Conservation (phyloP, 1,140 invertebrate species). For the Potamilus streckersoni region DNA sequence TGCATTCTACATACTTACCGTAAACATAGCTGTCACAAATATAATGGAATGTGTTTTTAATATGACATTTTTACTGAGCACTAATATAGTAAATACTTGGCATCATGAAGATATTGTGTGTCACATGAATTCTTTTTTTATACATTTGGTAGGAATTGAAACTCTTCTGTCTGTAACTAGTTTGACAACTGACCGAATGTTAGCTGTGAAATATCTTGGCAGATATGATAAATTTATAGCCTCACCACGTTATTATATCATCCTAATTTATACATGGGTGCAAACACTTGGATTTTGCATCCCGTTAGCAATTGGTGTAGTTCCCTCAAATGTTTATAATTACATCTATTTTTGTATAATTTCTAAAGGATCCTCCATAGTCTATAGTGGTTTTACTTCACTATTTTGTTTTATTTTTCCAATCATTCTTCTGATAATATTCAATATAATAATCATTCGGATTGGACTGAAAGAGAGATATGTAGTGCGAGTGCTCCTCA, state of each 20-base stretch:
- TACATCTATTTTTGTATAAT: constrained; percentile 43
- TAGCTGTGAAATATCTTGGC: constrained; percentile 38
- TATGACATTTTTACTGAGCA: constrained; percentile 68
- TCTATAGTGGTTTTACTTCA: constrained; percentile 39
- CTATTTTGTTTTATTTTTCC: constrained; percentile 52
- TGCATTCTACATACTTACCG: constrained; percentile 49
- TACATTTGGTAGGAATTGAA: constrained; percentile 47
- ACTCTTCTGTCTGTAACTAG: constrained; percentile 44
- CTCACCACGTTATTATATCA: constrained; percentile 26
- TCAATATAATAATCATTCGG: constrained; percentile 44
- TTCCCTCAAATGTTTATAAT: constrained; percentile 29
- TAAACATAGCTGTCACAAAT: constrained; percentile 53
- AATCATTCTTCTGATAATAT: constrained; percentile 44
- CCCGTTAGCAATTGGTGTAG: constrained; percentile 42
- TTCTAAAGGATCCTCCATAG: constrained; percentile 37
- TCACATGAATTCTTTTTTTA: constrained; percentile 51
- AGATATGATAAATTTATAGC: constrained; percentile 44
- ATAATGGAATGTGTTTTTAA: constrained; percentile 55
- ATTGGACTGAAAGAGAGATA: constrained; percentile 35
- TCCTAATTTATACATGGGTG: constrained; percentile 53
- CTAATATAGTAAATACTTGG: constrained; percentile 53
- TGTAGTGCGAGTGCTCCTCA: constrained; percentile 21
- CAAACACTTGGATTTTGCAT: constrained; percentile 51
- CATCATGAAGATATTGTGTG: constrained; percentile 46
- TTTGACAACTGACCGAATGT: constrained; percentile 47